Evolutionary conservation across 2,113 vertebrate genomes (phyloP), one percentile per base, ranked within the genome.

Genomic region (Rhinolophus ferrumequinum): DNA sequence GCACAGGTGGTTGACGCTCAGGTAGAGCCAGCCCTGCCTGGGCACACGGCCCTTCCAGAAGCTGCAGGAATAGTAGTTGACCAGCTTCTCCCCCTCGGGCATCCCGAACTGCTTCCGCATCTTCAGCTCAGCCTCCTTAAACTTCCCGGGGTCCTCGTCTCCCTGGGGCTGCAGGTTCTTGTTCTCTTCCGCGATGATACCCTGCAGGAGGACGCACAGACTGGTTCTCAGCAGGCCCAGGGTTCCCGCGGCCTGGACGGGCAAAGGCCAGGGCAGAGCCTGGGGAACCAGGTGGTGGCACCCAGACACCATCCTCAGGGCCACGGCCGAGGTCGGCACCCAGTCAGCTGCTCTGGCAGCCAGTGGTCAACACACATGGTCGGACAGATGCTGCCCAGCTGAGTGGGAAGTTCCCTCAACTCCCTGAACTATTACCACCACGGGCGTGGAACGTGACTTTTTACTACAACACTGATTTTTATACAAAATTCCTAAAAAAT

Each of bases 21-120:
- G 99, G 98, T 99, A 99, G 33, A 99, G 98, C 99, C 99, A 99
- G 64, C 99, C 99, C 98, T 99, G 99, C 35, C 99, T 98, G 0
- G 99, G 99, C 18, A 99, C 99, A 0, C 99, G 98, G 2, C 99
- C 99, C 97, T 99, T 99, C 99, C 99, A 99, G 95, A 99, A 99
- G 98, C 99, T 99, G 98, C 99, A 99, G 72, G 99, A 99, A 92
- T 99, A 99, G 97, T 99, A 99, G 97, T 99, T 99, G 77, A 99
- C 99, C 97, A 99, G 98, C 97, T 99, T 99, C 98, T 99, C 99
- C 76, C 99, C 99, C 24, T 99, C 99, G 0, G 99, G 99, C 99
- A 99, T 99, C 79, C 99, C 99, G 24, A 99, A 99, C 97, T 99
- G 98, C 98, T 99, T 99, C 88, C 99, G 88, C 99, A 99, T 99